phyloP scores from a whole-genome alignment of 2,113 vertebrate species.

The Malurus alboscapulatus region DNA sequence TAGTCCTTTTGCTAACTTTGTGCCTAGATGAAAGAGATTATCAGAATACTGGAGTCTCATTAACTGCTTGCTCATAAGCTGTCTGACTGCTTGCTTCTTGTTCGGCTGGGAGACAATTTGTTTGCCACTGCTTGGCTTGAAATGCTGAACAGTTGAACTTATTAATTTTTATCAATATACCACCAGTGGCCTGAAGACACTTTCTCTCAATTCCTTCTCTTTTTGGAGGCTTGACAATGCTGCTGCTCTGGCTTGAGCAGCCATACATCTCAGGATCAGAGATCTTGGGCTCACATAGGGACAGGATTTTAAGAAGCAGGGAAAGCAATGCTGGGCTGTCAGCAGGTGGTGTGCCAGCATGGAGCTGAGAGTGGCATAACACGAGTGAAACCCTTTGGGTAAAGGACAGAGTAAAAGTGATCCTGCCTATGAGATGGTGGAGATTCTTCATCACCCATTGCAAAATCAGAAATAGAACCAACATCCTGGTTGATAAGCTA shows the following conservation, averaged over 20 bases:
- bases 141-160: not conserved
- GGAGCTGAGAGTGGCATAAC: not conserved
- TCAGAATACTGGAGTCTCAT: not conserved
- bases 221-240: not conserved
- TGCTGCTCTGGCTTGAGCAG: not conserved
- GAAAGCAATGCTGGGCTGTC: not conserved
- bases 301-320: not conserved
- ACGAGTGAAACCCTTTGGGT: not conserved
- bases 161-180: not conserved
- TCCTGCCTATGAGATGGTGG: not conserved
- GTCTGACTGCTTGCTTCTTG: not conserved
- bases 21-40: not conserved
- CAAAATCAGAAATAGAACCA: not conserved
- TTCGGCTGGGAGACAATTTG: accelerated
- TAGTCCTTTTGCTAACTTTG: not conserved
- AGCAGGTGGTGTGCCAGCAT: slow-evolving; percentile 38
- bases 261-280: not conserved
- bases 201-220: not conserved
- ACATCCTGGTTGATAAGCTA: not conserved
- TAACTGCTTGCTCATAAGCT: not conserved
- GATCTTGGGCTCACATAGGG: not conserved
- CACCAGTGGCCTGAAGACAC: not conserved
- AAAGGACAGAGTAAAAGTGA: not conserved
- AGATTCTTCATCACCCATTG: not conserved
- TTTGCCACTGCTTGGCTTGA: not conserved